Conservation (phyloP, 2,888 invertebrate species). For the Neoaliturus tenellus region DNA sequence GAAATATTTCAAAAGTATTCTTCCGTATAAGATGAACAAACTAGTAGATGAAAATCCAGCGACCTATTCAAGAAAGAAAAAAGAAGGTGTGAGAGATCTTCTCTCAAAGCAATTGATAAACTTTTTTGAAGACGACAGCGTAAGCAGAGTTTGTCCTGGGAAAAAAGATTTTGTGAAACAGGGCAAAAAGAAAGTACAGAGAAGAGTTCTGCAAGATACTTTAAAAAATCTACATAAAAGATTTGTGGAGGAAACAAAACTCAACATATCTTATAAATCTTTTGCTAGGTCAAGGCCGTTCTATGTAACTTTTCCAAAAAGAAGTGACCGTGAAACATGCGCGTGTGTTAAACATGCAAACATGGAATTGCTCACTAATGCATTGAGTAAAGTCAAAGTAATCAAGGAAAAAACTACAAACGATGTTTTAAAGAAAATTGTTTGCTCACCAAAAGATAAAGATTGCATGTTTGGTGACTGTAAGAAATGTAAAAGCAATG, state of each 20-base stretch:
- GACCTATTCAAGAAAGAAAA: conserved; percentile 31
- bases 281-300: neutral
- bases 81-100: neutral
- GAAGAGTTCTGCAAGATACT: neutral
- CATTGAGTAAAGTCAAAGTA: neutral
- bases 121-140: neutral
- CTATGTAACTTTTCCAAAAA: conserved; percentile 15
- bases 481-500: neutral
- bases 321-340: conserved; percentile 12
- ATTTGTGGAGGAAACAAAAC: conserved; percentile 11
- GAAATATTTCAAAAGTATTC: neutral
- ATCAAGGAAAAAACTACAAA: neutral
- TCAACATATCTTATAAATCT: neutral
- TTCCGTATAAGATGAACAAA: neutral
- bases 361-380: neutral
- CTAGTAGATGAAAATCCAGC: neutral
- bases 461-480: neutral
- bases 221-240: neutral
- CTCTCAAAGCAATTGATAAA: neutral
- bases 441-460: conserved; percentile 7
- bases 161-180: neutral
- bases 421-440: neutral
- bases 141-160: neutral
- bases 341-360: conserved; percentile 6
- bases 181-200: conserved; percentile 11